These are phyloP conservation scores for Microcebus tavaratra DNA, from an alignment of 2,113 vertebrate genomes.

Conservation along the genomic window DNA sequence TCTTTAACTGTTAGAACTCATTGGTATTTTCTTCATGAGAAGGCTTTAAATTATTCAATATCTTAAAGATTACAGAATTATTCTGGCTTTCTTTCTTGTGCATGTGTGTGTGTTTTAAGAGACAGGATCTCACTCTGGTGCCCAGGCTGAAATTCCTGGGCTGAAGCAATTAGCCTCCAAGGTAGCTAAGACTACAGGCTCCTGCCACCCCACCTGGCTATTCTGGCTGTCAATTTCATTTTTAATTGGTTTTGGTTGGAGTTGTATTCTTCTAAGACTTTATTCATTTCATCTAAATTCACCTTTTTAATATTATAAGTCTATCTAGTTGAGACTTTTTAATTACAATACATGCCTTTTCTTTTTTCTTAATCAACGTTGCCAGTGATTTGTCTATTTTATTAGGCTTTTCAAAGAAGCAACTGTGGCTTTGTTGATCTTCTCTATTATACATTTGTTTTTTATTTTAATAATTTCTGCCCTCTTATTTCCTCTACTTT, in stretches of 20 bases:
- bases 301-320: background rate
- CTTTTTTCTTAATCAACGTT: background rate
- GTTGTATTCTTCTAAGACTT: background rate
- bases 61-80: background rate
- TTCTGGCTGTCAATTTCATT: background rate
- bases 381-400: background rate
- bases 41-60: background rate
- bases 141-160: too few relatives aligned
- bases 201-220: too few relatives aligned
- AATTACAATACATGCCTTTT: background rate
- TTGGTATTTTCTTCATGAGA: background rate
- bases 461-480: background rate
- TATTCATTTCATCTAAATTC: slow-evolving; percentile 8
- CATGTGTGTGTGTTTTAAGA: too few relatives aligned
- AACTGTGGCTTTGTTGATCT: background rate
- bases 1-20: slow-evolving; percentile 10
- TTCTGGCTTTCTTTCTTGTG: background rate
- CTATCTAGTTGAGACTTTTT: slow-evolving; percentile 11
- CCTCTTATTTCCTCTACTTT: background rate
- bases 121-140: too few relatives aligned
- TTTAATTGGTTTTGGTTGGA: slow-evolving; percentile 34
- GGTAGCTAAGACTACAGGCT: too few relatives aligned
- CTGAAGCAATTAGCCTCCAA: too few relatives aligned
- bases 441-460: background rate
- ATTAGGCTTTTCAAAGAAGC: slow-evolving; percentile 27